Percentiles rank a stretch among this genome's conserved stretches.
These are phyloP conservation scores for Luehdorfia chinensis DNA, from an alignment of 1,140 invertebrate genomes.

Conservation along the genomic window DNA sequence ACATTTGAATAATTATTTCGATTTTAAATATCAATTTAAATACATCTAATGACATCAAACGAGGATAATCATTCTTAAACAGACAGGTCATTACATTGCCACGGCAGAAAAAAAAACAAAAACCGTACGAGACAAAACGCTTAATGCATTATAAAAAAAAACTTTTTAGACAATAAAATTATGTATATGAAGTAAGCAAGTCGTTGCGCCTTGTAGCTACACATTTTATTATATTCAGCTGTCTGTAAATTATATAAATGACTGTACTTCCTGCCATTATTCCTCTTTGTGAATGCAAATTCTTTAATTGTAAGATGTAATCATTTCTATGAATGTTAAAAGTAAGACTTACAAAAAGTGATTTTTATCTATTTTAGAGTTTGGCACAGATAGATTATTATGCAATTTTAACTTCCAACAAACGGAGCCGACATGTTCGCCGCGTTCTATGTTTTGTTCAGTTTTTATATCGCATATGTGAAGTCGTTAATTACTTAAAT, in stretches of 20 bases:
- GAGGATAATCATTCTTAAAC: conserved; percentile 6
- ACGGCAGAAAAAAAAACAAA: no score
- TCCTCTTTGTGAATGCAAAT: conserved; percentile 38
- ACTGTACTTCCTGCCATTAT: conserved; percentile 44
- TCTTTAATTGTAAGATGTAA: conserved; percentile 31
- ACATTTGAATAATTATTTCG: no score
- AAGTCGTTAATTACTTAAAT: neutral
- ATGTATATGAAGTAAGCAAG: no score
- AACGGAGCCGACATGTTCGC: conserved; percentile 5
- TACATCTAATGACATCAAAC: neutral
- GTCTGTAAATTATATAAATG: conserved; percentile 37
- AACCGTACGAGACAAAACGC: no score
- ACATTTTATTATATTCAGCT: conserved; percentile 14
- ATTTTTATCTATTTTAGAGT: conserved; percentile 10
- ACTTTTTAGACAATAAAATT: no score
- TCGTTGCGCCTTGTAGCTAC: neutral
- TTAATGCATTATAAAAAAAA: no score
- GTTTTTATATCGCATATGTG: neutral
- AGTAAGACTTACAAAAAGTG: conserved; percentile 8
- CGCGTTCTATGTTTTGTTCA: neutral
- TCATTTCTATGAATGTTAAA: conserved; percentile 20
- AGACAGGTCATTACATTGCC: no score
- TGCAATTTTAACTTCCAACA: conserved; percentile 9
- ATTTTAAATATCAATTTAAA: no score
- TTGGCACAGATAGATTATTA: conserved; percentile 6